Percentiles rank a stretch among this genome's conserved stretches.
Conservation (phyloP, 2,888 invertebrate species). For the Drosophila subsilvestris region DNA sequence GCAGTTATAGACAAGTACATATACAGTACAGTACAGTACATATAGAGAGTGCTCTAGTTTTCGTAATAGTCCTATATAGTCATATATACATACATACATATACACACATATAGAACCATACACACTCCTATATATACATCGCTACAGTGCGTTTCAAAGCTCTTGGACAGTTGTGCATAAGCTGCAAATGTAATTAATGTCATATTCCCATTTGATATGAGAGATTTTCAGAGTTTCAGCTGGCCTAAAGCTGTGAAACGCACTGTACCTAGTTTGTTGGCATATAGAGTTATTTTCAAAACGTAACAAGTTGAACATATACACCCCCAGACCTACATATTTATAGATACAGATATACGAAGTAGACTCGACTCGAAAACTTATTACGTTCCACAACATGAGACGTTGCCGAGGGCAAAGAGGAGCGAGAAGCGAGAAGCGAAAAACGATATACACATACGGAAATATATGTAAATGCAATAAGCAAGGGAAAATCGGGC, state of each 20-base stretch:
- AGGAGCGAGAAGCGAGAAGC: conserved; percentile 14
- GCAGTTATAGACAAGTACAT: conserved; percentile 39
- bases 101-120: conserved; percentile 19
- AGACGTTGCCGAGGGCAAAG: conserved; percentile 19
- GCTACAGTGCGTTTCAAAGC: conserved; percentile 29
- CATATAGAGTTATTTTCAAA: conserved; percentile 47
- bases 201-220: not conserved
- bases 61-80: conserved; percentile 51
- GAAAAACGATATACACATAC: conserved; percentile 11
- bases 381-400: conserved; percentile 45
- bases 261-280: conserved; percentile 55
- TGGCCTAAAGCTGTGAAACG: conserved; percentile 24
- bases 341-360: conserved; percentile 31
- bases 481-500: conserved; percentile 66
- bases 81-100: conserved; percentile 34
- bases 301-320: conserved; percentile 44
- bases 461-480: conserved; percentile 38
- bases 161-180: not conserved
- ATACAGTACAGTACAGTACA: conserved; percentile 40
- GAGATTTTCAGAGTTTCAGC: too few species aligned
- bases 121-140: conserved; percentile 33
- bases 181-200: too few species aligned
- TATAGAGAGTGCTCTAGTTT: conserved; percentile 64
- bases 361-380: conserved; percentile 42
- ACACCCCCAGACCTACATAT: conserved; percentile 34